Percentiles rank a stretch among this genome's conserved stretches.
Conservation (phyloP, 2,888 invertebrate species). For the Nyleta sp. region DNA sequence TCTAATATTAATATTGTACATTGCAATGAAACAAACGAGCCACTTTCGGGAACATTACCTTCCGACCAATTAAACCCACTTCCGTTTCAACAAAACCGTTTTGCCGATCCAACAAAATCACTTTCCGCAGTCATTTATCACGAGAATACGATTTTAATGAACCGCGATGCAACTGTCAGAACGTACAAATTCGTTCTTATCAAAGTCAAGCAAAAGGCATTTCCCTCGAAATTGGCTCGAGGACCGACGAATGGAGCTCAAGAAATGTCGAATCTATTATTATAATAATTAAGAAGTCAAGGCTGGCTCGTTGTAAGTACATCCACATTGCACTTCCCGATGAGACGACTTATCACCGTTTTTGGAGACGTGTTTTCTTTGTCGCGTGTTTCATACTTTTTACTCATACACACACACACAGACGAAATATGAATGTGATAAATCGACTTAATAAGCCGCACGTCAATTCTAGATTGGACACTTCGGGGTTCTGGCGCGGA, state of each 20-base stretch:
- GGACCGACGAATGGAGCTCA: conserved; percentile 35
- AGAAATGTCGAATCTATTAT: conserved; percentile 55
- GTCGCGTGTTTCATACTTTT: too few relatives aligned
- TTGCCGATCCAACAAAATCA: not conserved
- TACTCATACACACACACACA: too few relatives aligned
- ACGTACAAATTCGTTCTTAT: not conserved
- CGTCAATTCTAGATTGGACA: conserved; percentile 54
- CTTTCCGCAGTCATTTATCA: too few relatives aligned
- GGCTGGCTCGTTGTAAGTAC: not conserved
- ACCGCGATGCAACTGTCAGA: too few relatives aligned
- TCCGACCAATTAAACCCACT: not conserved
- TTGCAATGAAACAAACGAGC: too few relatives aligned
- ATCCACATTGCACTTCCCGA: too few relatives aligned
- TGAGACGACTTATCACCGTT: too few relatives aligned
- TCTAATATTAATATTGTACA: too few relatives aligned
- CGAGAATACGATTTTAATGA: too few relatives aligned
- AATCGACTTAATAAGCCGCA: too few relatives aligned
- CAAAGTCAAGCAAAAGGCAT: not conserved
- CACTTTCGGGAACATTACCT: conserved; percentile 6
- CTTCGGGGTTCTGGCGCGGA: conserved; percentile 41
- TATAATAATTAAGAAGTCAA: conserved; percentile 28
- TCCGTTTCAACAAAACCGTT: not conserved
- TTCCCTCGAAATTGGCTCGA: conserved; percentile 21
- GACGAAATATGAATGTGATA: too few relatives aligned
- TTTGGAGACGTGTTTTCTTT: conserved; percentile 5